Base-by-base conservation (phyloP, 2,113 vertebrate genomes). In the Tapirus terrestris region DNA sequence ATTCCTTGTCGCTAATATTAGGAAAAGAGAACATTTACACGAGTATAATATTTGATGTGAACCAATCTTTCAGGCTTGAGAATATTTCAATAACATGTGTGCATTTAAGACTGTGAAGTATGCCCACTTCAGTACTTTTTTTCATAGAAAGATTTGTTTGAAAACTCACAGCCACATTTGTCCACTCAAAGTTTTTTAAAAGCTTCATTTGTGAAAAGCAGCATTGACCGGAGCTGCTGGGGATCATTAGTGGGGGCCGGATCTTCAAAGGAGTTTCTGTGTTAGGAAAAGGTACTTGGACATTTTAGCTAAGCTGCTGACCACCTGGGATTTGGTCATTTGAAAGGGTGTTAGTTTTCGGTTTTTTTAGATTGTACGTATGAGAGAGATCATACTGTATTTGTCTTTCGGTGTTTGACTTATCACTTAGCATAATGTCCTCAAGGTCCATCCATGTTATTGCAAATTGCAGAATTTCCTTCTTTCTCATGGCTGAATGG, bases 131-230 rank as follows among this genome's bases (percentile, higher is more conserved):
- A 45, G 70, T 23, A 17, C 31, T 61, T 39, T 68, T 33, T 18
- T 48, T 25, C 77, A 93, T 11, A 85, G 36, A 76, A 94, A 84
- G 68, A 89, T 84, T 83, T 89, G 45, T 94, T 90, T 92, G 68
- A 84, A 88, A 93, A 86, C 3, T 45, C 29, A 91, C 82, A 96
- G 75, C 63, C 83, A 94, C 31, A 65, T 94, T 97, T 96, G 67
- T 72, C 36, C 58, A 70, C 87, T 85, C 70, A 23, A 65, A 63
- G 29, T 43, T 67, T 95, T 51, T 86, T 33, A 83, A 93, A 92
- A 96, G 84, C 67, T 92, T 90, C 63, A 3, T 96, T 84, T 94
- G 91, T 94, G 43, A 92, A 97, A 95, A 92, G 81, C 18, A 81
- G 45, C 76, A 90, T 10, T 91, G 70, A 80, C 58, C 11, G 10